Evolutionary conservation across 1,140 invertebrate genomes (phyloP).

Genomic region (Lycorma delicatula): DNA sequence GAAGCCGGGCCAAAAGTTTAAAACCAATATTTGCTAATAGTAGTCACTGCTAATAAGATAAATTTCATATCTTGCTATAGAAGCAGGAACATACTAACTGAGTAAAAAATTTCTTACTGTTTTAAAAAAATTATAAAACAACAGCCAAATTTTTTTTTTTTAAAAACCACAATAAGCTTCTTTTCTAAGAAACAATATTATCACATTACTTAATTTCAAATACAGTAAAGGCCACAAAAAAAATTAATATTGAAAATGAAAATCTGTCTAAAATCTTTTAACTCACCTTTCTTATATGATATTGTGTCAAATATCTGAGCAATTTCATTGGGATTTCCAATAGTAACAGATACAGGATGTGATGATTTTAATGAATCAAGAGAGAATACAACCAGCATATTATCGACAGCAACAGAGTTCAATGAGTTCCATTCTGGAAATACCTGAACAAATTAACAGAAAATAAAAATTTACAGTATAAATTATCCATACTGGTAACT

Average conservation of each 20-base stretch:
- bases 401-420: slow-evolving; percentile 49
- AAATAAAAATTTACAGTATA: too few species aligned
- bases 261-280: not conserved
- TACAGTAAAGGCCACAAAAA: not conserved
- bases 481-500: too few species aligned
- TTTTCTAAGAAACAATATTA: too few species aligned
- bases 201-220: not conserved
- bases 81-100: too few species aligned
- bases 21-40: too few species aligned
- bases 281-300: slow-evolving; percentile 72
- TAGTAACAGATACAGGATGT: slow-evolving; percentile 52
- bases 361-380: slow-evolving; percentile 51
- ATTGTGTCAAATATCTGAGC: slow-evolving; percentile 82
- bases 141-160: too few species aligned
- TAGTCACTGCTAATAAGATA: too few species aligned
- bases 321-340: slow-evolving; percentile 65
- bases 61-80: too few species aligned
- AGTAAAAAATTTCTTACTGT: too few species aligned
- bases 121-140: too few species aligned
- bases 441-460: slow-evolving; percentile 17
- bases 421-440: slow-evolving; percentile 48
- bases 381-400: slow-evolving; percentile 44
- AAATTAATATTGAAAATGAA: not conserved
- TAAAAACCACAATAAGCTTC: too few species aligned
- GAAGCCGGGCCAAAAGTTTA: too few species aligned